Percentiles rank a stretch among this genome's conserved stretches.
Conservation (phyloP, 2,113 vertebrate genomes). For the Sylvietta virens region DNA sequence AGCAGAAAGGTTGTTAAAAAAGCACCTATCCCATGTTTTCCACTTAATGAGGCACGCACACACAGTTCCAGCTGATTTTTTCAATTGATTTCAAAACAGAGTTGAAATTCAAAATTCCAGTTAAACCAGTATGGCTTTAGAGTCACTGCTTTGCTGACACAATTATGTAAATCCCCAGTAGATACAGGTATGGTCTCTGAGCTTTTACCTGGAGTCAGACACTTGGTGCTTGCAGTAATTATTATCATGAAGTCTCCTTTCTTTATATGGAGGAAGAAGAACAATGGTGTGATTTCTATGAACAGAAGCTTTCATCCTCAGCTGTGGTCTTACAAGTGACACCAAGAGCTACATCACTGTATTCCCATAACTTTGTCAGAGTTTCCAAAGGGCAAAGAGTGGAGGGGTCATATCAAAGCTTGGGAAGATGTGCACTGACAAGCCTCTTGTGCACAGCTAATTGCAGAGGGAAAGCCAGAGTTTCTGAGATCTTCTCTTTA, state of each 20-base stretch:
- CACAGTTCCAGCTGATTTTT: not conserved
- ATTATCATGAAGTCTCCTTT: not conserved
- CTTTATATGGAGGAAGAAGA: not conserved
- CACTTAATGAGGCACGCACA: not conserved
- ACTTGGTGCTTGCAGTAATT: not conserved
- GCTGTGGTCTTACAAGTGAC: not conserved
- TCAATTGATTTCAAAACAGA: not conserved
- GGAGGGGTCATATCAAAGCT: not conserved
- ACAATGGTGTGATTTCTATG: not conserved
- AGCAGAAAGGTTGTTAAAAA: not conserved
- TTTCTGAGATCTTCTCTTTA: slow-evolving; percentile 1
- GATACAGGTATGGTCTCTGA: not conserved
- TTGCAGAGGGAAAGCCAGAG: not conserved
- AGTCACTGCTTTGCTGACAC: not conserved
- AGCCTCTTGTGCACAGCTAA: slow-evolving; percentile 5
- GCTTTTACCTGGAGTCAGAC: not conserved
- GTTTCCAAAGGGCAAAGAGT: not conserved
- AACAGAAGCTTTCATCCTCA: not conserved
- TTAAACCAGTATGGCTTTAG: not conserved
- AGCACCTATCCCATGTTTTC: not conserved
- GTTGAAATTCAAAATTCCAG: not conserved
- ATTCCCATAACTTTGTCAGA: not conserved
- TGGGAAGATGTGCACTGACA: not conserved
- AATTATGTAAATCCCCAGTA: not conserved
- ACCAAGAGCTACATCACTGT: not conserved